Evolutionary conservation across 2,113 vertebrate species (phyloP).

Genomic region (Riparia riparia): DNA sequence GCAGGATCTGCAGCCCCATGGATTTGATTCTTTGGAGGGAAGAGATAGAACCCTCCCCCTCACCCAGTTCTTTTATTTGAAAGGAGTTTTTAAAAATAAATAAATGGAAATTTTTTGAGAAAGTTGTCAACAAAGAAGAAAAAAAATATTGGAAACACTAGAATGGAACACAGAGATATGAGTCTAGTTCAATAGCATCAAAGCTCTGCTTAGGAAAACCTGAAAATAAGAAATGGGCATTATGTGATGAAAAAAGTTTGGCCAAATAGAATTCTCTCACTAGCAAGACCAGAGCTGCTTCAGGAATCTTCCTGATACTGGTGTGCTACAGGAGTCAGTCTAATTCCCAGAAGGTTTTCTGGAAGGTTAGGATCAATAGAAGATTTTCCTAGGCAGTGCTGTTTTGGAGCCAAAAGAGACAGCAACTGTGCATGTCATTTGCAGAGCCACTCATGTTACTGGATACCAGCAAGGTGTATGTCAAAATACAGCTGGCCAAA

Average conservation of each 20-base stretch:
- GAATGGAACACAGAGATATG: background rate
- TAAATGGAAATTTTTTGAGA: background rate
- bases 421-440: background rate
- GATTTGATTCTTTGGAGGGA: background rate
- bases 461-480: background rate
- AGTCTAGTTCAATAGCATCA: background rate
- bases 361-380: background rate
- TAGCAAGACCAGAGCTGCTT: background rate
- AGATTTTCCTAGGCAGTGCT: background rate
- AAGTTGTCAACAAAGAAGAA: background rate
- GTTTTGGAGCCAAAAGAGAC: background rate
- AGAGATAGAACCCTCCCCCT: rapidly evolving
- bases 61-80: background rate
- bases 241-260: background rate
- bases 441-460: background rate
- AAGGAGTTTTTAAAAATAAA: background rate
- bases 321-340: background rate
- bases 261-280: background rate
- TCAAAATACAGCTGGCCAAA: background rate
- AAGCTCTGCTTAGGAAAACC: background rate
- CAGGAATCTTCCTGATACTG: background rate
- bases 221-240: background rate
- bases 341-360: background rate
- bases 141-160: background rate
- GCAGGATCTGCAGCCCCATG: background rate